Conservation (phyloP, 2,113 vertebrate species). For the Hemiscyllium ocellatum region DNA sequence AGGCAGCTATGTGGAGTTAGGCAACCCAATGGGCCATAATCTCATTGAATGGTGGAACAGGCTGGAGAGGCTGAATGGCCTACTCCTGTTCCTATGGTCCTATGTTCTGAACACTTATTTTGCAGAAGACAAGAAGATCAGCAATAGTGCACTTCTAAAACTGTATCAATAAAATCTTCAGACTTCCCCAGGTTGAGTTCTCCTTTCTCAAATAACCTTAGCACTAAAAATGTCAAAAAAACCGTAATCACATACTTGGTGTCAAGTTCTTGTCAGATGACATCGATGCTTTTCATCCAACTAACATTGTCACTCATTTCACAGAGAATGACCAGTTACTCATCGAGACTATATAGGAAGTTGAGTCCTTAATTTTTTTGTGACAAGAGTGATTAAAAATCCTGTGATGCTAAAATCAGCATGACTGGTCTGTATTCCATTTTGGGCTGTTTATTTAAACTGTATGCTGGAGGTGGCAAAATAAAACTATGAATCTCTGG, state of each 20-base stretch:
- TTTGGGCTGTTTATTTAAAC: background rate
- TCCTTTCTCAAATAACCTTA: background rate
- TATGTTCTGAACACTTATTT: slow-evolving; percentile 16
- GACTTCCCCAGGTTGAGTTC: background rate
- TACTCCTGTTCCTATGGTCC: too few species aligned
- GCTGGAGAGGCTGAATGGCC: too few species aligned
- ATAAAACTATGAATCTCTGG: background rate
- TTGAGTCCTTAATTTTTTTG: background rate
- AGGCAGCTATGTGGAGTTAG: background rate
- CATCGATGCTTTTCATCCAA: background rate
- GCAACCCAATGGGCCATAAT: too few species aligned
- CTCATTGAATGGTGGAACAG: too few species aligned
- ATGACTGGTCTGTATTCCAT: background rate
- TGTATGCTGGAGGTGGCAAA: background rate
- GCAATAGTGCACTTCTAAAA: background rate
- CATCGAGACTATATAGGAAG: background rate
- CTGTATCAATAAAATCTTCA: background rate
- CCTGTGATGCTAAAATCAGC: background rate
- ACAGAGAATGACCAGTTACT: background rate
- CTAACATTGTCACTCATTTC: background rate
- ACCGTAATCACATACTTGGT: background rate
- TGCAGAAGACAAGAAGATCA: background rate
- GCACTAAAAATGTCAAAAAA: background rate
- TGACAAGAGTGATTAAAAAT: background rate
- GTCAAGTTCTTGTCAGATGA: background rate